Base-by-base conservation (phyloP, 2,797 vertebrate genomes). In the Lagocephalus sceleratus region DNA sequence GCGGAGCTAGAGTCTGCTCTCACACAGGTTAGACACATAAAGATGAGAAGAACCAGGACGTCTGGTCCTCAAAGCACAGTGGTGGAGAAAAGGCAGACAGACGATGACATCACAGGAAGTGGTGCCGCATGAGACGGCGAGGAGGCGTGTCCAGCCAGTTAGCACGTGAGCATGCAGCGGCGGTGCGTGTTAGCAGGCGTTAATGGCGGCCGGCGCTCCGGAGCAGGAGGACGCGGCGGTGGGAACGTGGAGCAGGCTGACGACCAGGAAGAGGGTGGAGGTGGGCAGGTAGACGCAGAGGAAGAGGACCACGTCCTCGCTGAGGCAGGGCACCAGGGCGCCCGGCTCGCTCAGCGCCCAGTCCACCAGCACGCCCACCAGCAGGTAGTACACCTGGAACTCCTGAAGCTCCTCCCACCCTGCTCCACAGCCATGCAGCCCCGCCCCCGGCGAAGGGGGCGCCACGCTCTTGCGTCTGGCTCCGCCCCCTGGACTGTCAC, bases 311-410 rank as follows among this genome's bases (percentile, higher is more conserved):
- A 96, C 57, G 75, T 97, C 94, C 85, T 98, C 92, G 15, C 91
- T 94, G 86, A 98, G 82, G 82, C 94, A 95, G 79, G 94, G 57
- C 82, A 93, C 86, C 60, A 96, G 90, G 64, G 85, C 79, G 2
- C 72, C 70, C 71, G 92, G 93, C 88, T 93, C 93, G 19, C 91
- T 93, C 76, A 93, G 90, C 71, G 87, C 89, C 92, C 91, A 95
- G 92, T 99, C 95, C 87, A 94, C 90, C 89, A 98, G 88, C 76
- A 96, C 88, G 85, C 91, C 94, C 63, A 96, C 88, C 81, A 94
- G 87, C 79, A 99, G 86, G 89, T 94, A 98, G 86, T 94, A 96
- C 87, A 97, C 90, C 83, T 94, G 93, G 90, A 96, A 94, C 79
- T 97, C 94, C 87, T 94, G 94, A 58, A 94, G 90, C 78, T 85